Evolutionary conservation across 2,797 vertebrate species (phyloP), one percentile per base, ranked within the genome.

Genomic region (Ctenopoma kingsleyae): DNA sequence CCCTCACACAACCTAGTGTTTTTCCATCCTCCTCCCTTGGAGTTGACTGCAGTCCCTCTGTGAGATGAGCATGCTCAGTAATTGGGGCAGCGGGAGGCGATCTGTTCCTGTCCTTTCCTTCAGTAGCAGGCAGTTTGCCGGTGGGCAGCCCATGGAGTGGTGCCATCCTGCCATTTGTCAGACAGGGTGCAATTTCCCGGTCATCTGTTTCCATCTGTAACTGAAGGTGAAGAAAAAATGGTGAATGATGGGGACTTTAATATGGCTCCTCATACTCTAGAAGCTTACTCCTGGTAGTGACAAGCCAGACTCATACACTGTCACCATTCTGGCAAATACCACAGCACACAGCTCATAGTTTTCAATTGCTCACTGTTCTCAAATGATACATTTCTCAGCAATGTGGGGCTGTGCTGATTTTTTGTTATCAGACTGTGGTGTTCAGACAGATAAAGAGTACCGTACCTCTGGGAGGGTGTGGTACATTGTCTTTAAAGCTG

Each of bases 161-260:
- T 83, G 87, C 89, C 84, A 85, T 87, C 78, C 74, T 73, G 76
- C 88, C 84, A 88, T 91, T 92, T 90, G 72, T 92, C 91, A 90
- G 89, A 88, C 84, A 73, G 85, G 82, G 85, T 79, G 84, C 83
- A 89, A 89, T 91, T 91, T 89, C 82, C 81, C 57, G 51, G 79
- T 91, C 90, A 86, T 91, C 89, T 88, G 86, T 91, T 89, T 83
- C 78, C 82, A 84, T 85, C 86, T 82, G 74, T 85, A 84, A 85
- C 85, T 82, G 90, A 82, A 75, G 68, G 74, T 83, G 79, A 74
- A 69, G 62, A 43, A 70, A 67, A 82, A 67, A 79, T 64, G 64
- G 74, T 82, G 73, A 89, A 79, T 81, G 79, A 89, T 87, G 67
- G 58, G 50, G 44, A 67, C 76, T 81, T 86, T 72, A 88, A 90